Base-by-base conservation (phyloP, 2,888 invertebrate species). In the Helleia helle region DNA sequence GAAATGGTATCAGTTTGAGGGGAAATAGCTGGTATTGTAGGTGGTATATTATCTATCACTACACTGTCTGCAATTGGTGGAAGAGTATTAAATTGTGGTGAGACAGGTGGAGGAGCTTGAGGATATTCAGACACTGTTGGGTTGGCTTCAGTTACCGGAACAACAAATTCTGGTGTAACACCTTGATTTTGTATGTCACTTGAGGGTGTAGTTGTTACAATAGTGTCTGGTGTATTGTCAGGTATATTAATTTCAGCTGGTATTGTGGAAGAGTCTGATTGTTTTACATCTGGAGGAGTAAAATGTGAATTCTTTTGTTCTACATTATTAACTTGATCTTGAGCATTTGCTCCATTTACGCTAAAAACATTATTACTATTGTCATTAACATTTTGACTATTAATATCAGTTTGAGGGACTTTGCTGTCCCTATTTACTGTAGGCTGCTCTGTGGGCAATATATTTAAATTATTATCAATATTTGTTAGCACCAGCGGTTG, bases 401-500 rank as follows among this genome's bases (percentile, higher is more conserved):
- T 4, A 34, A 9, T 11, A 12, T 11, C 7, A 9, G 18, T 6
- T 11, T 34, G 18, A 4, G 11, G 14, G 1, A 28, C 13, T 28
- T 15, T 13, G 11, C 29, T 29, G 14, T 14, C n/a, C 40, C 12
- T 26, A 29, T 9, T 9, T 24, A 39, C 6, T 24, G 25, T 14
- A 14, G 31, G 8, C 30, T 31, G 14, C 30, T 31, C 39, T 12
- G 12, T 40, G 12, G 30, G 18, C 14, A 40, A 4, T 11, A 25
- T 15, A 15, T 31, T 40, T 25, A 50, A n/a, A 37, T 53, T 55
- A 38, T 47, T 51, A 36, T 51, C 44, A 31, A 41, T 11, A 41
- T 54, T 51, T 27, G 49, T 40, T 11, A 53, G 41, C 43, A 66
- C 64, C 40, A 46, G 49, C 51, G 69, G 71, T 48, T 57, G 55